Evolutionary conservation across 2,888 invertebrate species (phyloP).

Genomic region (Caradrina kadenii): DNA sequence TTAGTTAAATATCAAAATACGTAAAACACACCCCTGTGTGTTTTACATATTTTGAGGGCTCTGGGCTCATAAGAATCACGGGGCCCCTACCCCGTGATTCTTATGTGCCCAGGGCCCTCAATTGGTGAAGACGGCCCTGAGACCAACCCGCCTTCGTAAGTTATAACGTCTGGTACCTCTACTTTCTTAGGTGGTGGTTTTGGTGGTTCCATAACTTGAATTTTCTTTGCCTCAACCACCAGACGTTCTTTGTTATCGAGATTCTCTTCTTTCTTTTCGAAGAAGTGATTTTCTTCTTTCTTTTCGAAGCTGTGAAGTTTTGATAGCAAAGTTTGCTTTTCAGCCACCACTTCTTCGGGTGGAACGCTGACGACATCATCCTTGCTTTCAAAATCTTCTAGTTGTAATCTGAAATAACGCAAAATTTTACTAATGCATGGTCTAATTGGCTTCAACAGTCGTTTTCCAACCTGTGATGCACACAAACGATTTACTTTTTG

Average conservation of each 20-base stretch:
- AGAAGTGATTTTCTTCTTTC: conserved; percentile 77
- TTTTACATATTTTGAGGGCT: too few species aligned
- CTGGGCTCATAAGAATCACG: too few species aligned
- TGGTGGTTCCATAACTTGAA: conserved; percentile 67
- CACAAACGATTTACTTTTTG: conserved; percentile 85
- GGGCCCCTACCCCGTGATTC: too few species aligned
- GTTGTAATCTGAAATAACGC: conserved; percentile 75
- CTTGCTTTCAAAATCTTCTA: conserved; percentile 77
- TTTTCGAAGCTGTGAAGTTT: conserved; percentile 84
- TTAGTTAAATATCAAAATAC: too few species aligned
- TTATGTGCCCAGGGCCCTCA: too few species aligned
- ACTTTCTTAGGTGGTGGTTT: conserved; percentile 78
- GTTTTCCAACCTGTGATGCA: not conserved
- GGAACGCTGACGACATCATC: conserved; percentile 75
- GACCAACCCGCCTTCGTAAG: conserved; percentile 6
- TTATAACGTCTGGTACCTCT: conserved; percentile 69
- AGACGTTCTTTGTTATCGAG: conserved; percentile 48
- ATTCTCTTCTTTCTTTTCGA: conserved; percentile 78
- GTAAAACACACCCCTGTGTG: too few species aligned
- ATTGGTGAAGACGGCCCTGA: too few species aligned
- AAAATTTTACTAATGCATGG: not conserved
- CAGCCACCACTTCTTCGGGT: conserved; percentile 83
- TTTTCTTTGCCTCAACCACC: conserved; percentile 52
- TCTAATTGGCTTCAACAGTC: not conserved
- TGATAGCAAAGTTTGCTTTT: conserved; percentile 82